Percentiles rank a stretch among this genome's conserved stretches.
Conservation (phyloP, 2,797 vertebrate genomes). For the Enteromius viviparus region DNA sequence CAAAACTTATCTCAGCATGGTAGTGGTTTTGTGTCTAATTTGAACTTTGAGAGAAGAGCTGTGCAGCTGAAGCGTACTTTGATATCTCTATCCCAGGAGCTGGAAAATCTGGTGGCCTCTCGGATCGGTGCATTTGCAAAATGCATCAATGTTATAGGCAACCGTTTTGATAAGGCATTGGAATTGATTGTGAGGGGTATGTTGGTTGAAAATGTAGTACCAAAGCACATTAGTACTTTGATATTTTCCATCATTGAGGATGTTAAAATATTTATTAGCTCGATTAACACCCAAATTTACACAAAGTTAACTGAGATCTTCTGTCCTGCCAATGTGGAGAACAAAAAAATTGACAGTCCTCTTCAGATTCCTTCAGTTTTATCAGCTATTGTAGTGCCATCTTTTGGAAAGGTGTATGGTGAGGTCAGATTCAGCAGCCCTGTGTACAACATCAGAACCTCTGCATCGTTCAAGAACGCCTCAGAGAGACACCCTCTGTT, state of each 20-base stretch:
- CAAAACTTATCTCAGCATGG: conserved; percentile 77
- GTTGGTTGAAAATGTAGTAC: conserved; percentile 74
- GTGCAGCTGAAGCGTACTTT: conserved; percentile 77
- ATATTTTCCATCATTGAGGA: conserved; percentile 74
- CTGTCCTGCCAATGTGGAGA: conserved; percentile 77
- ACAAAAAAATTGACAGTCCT: conserved; percentile 67
- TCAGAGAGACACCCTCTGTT: conserved; percentile 79
- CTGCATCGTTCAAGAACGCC: conserved; percentile 80
- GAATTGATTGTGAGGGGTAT: conserved; percentile 68
- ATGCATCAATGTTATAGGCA: conserved; percentile 68
- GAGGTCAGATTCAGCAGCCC: conserved; percentile 83
- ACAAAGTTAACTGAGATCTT: conserved; percentile 69
- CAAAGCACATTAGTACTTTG: conserved; percentile 74
- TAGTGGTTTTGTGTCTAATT: conserved; percentile 75
- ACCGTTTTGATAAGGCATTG: conserved; percentile 69
- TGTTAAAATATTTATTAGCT: conserved; percentile 69
- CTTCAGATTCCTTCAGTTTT: conserved; percentile 83
- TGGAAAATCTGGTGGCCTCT: conserved; percentile 73
- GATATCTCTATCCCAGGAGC: conserved; percentile 72
- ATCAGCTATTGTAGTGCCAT: conserved; percentile 77
- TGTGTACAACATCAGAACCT: conserved; percentile 79
- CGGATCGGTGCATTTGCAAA: conserved; percentile 65
- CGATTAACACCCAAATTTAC: conserved; percentile 62
- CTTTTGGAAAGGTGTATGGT: conserved; percentile 86
- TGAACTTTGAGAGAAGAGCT: conserved; percentile 79